A percentile compares a stretch with the other conserved stretches of the same genome.
Conservation (phyloP, 2,888 invertebrate genomes). For the Dione juno region DNA sequence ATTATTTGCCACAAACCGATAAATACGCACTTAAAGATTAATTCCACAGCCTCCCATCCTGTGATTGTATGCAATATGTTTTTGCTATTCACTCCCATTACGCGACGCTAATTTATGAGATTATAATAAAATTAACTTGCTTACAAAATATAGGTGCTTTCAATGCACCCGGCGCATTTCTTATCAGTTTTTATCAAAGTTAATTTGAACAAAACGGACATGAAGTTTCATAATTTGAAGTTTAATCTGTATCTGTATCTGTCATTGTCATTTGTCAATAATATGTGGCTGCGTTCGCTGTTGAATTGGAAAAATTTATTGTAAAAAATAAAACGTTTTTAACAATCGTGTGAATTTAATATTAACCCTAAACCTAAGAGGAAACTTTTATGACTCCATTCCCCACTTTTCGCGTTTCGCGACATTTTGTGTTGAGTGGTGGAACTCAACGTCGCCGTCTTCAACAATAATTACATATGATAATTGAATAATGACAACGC, state of each 20-base stretch:
- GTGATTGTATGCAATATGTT: slow-evolving; percentile 66
- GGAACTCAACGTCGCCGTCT: too few relatives aligned
- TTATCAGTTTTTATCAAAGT: slow-evolving; percentile 57
- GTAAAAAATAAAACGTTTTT: too few relatives aligned
- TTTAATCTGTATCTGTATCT: not conserved
- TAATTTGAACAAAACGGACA: slow-evolving; percentile 37
- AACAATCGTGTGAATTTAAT: too few relatives aligned
- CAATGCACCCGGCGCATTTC: slow-evolving; percentile 50
- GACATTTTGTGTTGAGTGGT: too few relatives aligned
- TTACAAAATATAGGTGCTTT: slow-evolving; percentile 52
- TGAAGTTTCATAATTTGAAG: slow-evolving; percentile 14
- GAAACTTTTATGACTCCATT: too few relatives aligned
- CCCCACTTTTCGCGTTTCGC: too few relatives aligned
- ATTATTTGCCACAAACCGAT: slow-evolving; percentile 72
- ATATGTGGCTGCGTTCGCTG: not conserved
- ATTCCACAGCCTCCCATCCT: slow-evolving; percentile 71
- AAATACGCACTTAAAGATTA: slow-evolving; percentile 65
- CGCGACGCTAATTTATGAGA: slow-evolving; percentile 33
- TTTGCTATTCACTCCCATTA: slow-evolving; percentile 63
- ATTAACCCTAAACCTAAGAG: too few relatives aligned
- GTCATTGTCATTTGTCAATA: slow-evolving; percentile 35
- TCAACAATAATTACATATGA: too few relatives aligned
- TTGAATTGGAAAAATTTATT: not conserved
- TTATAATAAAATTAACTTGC: slow-evolving; percentile 41
- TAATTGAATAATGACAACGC: too few relatives aligned